Percentiles rank a stretch among this genome's conserved stretches.
Conservation (phyloP, 2,113 vertebrate species). For the Blennius ocellaris region DNA sequence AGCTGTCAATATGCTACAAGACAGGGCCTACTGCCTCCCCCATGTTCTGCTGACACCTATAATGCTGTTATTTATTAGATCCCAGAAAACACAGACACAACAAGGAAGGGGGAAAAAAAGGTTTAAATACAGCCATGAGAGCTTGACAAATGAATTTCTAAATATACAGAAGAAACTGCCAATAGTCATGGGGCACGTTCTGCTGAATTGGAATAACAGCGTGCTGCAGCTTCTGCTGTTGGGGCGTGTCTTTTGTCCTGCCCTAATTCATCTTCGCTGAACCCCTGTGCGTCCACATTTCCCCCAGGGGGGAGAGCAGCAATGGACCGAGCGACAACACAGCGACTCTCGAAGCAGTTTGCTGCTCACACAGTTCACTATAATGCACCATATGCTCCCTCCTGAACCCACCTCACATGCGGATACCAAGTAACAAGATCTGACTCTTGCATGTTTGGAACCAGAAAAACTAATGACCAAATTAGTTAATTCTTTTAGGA, state of each 20-base stretch:
- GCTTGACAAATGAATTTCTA: constrained; percentile 80
- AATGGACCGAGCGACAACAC: constrained; percentile 29
- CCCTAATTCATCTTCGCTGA: constrained; percentile 81
- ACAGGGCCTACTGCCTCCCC: constrained; percentile 48
- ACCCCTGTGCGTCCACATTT: constrained; percentile 58
- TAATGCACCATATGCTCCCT: constrained; percentile 37
- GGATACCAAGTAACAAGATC: constrained; percentile 53
- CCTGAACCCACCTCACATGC: constrained; percentile 13
- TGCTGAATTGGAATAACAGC: constrained; percentile 79
- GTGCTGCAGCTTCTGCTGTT: constrained; percentile 53
- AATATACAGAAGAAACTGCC: constrained; percentile 78
- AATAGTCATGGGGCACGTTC: constrained; percentile 75
- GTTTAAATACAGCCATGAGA: constrained; percentile 59
- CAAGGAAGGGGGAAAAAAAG: constrained; percentile 49
- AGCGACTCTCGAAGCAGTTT: constrained; percentile 23
- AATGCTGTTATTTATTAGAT: constrained; percentile 78
- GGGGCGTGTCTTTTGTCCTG: constrained; percentile 72
- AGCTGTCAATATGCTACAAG: constrained; percentile 68
- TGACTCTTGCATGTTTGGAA: constrained; percentile 55
- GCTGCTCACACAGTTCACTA: constrained; percentile 10
- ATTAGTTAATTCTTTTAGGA: constrained; percentile 58
- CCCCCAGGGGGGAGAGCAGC: constrained; percentile 52
- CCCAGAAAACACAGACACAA: constrained; percentile 40
- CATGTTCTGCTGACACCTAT: constrained; percentile 73
- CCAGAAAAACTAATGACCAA: constrained; percentile 61